Percentiles rank a stretch among this genome's conserved stretches.
Evolutionary conservation across 2,888 invertebrate genomes (phyloP).

Genomic region (Hypolimnas misippus): DNA sequence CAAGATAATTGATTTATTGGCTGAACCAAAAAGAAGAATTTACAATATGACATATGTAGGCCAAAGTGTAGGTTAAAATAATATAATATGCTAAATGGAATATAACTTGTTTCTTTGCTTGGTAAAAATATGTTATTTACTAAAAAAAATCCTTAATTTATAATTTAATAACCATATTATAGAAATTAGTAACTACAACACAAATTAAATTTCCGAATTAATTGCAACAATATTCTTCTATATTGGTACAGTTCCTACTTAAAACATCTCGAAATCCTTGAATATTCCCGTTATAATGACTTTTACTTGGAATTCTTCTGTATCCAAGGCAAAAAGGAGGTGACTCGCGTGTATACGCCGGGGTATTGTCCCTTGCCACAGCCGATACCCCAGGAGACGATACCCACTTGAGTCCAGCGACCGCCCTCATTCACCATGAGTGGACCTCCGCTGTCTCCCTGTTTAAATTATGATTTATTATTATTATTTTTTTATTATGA

Average conservation of each 20-base stretch:
- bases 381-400: conserved; percentile 96
- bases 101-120: too few species aligned
- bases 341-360: conserved; percentile 94
- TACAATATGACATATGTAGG: background rate
- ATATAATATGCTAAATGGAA: too few species aligned
- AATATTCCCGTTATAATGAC: background rate
- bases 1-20: conserved; percentile 67
- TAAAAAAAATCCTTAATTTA: background rate
- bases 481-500: background rate
- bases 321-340: conserved; percentile 93
- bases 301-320: conserved; percentile 89
- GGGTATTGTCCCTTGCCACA: conserved; percentile 96
- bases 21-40: conserved; percentile 1
- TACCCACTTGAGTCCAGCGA: conserved; percentile 92
- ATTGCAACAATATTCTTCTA: background rate
- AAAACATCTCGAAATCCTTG: conserved; percentile 22
- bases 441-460: conserved; percentile 96
- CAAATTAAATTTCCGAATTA: background rate
- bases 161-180: background rate
- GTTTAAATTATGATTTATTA: conserved; percentile 36
- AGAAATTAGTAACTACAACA: background rate
- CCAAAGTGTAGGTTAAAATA: background rate
- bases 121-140: too few species aligned
- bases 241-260: background rate
- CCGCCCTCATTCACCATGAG: conserved; percentile 90